These are phyloP conservation scores for Scaptomyza graminum DNA, from an alignment of 1,140 invertebrate species.

Conservation along the genomic window DNA sequence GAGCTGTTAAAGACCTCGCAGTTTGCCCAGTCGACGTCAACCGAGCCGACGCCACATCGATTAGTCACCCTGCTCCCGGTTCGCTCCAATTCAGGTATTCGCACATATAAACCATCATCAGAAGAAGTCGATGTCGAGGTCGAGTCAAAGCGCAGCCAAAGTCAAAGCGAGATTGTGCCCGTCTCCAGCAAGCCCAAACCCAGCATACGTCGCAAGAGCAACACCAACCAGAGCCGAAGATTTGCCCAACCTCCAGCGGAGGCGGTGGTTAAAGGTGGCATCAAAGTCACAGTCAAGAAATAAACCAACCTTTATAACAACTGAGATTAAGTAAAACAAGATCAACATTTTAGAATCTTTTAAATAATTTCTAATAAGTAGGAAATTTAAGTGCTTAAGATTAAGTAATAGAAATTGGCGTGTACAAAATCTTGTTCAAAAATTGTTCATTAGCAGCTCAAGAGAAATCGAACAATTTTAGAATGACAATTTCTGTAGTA, in stretches of 20 bases:
- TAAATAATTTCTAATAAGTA: constrained; percentile 48
- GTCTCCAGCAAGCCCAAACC: constrained; percentile 32
- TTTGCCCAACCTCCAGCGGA: constrained; percentile 67
- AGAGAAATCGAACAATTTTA: constrained; percentile 63
- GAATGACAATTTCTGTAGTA: constrained; percentile 66
- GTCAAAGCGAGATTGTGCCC: constrained; percentile 10
- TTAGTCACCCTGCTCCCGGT: constrained; percentile 80
- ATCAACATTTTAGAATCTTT: not conserved
- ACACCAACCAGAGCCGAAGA: constrained; percentile 68
- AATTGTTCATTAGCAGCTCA: constrained; percentile 50
- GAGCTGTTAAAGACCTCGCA: constrained; percentile 78
- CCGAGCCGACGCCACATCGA: constrained; percentile 64
- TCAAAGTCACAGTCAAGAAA: constrained; percentile 75
- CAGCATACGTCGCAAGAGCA: constrained; percentile 55
- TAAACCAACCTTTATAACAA: constrained; percentile 33
- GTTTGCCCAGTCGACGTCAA: constrained; percentile 59
- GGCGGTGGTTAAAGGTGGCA: constrained; percentile 70
- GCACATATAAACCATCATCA: constrained; percentile 67
- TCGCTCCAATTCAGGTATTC: constrained; percentile 80
- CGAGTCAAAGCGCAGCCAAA: constrained; percentile 54
- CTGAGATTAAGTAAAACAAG: constrained; percentile 46
- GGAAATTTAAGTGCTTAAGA: constrained; percentile 43
- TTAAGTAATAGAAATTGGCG: constrained; percentile 30
- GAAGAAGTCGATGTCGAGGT: constrained; percentile 41
- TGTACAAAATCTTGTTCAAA: constrained; percentile 68